A percentile compares a stretch with the other conserved stretches of the same genome.
These are phyloP conservation scores for Acrossocheilus wenchowensis DNA, from an alignment of 2,797 vertebrate genomes.

Conservation along the genomic window DNA sequence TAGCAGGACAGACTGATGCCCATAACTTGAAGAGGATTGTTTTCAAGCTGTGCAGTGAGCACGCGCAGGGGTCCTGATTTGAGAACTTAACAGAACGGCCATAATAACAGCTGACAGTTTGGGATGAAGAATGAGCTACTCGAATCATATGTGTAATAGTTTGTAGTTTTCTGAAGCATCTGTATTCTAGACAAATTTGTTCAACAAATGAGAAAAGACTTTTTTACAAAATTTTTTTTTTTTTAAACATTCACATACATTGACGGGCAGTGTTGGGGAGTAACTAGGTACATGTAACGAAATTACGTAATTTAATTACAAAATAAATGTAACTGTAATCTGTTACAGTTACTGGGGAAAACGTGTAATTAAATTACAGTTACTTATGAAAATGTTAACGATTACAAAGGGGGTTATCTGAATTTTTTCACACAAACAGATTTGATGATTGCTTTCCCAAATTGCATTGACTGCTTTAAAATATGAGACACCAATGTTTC, in stretches of 20 bases:
- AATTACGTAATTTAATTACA: background rate
- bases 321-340: background rate
- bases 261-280: background rate
- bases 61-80: background rate
- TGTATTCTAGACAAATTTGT: background rate
- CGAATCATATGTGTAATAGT: background rate
- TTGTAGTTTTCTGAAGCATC: background rate
- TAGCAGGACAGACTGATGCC: constrained; percentile 10
- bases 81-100: background rate
- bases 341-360: background rate
- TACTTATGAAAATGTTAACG: background rate
- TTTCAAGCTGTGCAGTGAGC: constrained; percentile 9
- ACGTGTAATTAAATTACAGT: background rate
- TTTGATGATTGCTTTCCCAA: background rate
- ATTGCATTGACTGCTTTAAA: background rate
- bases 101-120: background rate
- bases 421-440: background rate
- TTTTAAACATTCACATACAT: background rate
- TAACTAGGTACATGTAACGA: background rate
- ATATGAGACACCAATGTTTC: no score
- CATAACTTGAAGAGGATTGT: constrained; percentile 10
- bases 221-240: no score
- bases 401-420: background rate
- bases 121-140: background rate
- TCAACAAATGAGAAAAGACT: background rate